Conservation (phyloP, 2,888 invertebrate genomes). For the Bugula neritina region DNA sequence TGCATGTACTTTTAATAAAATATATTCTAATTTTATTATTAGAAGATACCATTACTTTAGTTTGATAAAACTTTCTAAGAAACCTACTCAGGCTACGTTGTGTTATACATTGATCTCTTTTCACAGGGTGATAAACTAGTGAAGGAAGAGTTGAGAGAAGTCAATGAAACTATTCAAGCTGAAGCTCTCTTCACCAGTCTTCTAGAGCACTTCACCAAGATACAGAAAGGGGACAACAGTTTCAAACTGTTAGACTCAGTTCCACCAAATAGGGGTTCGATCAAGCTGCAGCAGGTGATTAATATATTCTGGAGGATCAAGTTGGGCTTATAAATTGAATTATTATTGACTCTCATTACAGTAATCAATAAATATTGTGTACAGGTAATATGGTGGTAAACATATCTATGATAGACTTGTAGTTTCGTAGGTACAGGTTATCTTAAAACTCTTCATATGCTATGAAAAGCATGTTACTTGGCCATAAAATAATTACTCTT, state of each 20-base stretch:
- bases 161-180: neutral
- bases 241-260: neutral
- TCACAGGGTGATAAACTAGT: conserved; percentile 29
- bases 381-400: neutral
- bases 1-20: no score
- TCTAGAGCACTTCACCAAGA: neutral
- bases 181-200: conserved; percentile 15
- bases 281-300: conserved; percentile 4
- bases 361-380: neutral
- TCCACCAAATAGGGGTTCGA: neutral
- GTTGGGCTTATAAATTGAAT: no score
- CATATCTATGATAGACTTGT: neutral
- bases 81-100: no score
- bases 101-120: no score
- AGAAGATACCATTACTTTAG: no score
- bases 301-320: neutral
- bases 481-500: no score
- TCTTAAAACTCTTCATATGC: neutral
- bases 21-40: no score
- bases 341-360: no score
- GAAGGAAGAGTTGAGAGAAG: conserved; percentile 30
- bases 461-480: no score
- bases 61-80: no score
- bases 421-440: neutral
- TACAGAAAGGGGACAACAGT: no score